phyloP scores from a whole-genome alignment of 1,140 invertebrate genomes.

The Planococcus citri region DNA sequence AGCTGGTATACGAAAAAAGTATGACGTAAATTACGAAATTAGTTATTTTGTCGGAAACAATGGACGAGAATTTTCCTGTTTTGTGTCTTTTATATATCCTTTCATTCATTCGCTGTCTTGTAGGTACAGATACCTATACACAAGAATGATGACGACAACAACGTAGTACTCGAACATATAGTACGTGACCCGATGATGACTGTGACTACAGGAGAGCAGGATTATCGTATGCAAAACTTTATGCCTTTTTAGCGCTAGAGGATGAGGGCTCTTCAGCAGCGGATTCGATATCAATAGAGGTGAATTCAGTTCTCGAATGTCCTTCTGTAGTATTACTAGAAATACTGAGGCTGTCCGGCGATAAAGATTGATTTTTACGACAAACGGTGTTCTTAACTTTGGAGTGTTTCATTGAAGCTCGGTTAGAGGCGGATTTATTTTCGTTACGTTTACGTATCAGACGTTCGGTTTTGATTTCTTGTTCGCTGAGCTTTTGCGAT shows the following conservation, averaged over 20 bases:
- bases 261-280: background rate
- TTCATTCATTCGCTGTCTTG: no score
- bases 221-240: no score
- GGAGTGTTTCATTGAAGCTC: background rate
- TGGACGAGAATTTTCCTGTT: background rate
- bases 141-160: no score
- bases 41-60: background rate
- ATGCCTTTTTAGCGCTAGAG: no score
- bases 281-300: background rate
- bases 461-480: constrained; percentile 3
- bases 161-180: no score
- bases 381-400: background rate
- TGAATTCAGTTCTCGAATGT: constrained; percentile 4
- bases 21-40: constrained; percentile 1
- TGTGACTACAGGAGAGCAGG: no score
- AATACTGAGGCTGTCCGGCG: background rate
- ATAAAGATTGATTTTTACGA: background rate
- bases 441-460: background rate
- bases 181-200: no score
- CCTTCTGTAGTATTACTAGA: constrained; percentile 4
- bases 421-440: background rate
- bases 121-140: no score
- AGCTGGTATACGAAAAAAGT: no score
- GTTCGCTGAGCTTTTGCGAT: background rate
- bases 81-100: background rate